A percentile compares a stretch with the other conserved stretches of the same genome.
These are phyloP conservation scores for Pandemis heparana DNA, from an alignment of 2,888 invertebrate species.

Conservation along the genomic window DNA sequence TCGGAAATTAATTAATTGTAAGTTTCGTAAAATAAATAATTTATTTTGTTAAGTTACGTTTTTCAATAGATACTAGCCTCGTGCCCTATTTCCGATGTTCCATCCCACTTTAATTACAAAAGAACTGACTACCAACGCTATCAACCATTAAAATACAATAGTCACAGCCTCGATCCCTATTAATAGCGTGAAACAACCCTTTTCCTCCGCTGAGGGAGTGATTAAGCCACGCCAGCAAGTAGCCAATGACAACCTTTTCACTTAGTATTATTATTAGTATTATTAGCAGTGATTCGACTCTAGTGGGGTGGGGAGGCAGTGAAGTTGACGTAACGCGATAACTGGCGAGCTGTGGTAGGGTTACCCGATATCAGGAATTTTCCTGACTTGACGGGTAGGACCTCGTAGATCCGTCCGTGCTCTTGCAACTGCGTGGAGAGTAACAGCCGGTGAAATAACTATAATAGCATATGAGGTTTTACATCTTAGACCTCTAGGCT, in stretches of 20 bases:
- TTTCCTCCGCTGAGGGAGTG: not conserved
- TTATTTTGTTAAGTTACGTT: too few species aligned
- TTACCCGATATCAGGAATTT: not conserved
- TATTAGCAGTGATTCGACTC: not conserved
- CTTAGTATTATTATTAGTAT: not conserved
- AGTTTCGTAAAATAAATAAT: too few species aligned
- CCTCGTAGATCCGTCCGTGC: not conserved
- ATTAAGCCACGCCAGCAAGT: not conserved
- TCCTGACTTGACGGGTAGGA: not conserved
- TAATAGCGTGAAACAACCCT: not conserved
- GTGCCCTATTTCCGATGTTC: too few species aligned
- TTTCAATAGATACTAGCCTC: too few species aligned
- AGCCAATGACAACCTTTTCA: not conserved
- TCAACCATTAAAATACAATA: too few species aligned
- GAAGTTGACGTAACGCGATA: conserved; percentile 22
- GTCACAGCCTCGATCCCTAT: not conserved
- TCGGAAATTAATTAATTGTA: too few species aligned
- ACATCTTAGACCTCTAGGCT: too few species aligned
- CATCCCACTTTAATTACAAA: too few species aligned
- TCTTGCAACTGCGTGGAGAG: too few species aligned
- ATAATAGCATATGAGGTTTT: too few species aligned
- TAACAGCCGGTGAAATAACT: too few species aligned
- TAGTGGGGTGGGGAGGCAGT: conserved; percentile 14
- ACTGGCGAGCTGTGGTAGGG: conserved; percentile 5
- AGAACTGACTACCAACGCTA: too few species aligned